Evolutionary conservation across 2,888 invertebrate species (phyloP), one percentile per base, ranked within the genome.

Genomic region (Drosophila rellima): DNA sequence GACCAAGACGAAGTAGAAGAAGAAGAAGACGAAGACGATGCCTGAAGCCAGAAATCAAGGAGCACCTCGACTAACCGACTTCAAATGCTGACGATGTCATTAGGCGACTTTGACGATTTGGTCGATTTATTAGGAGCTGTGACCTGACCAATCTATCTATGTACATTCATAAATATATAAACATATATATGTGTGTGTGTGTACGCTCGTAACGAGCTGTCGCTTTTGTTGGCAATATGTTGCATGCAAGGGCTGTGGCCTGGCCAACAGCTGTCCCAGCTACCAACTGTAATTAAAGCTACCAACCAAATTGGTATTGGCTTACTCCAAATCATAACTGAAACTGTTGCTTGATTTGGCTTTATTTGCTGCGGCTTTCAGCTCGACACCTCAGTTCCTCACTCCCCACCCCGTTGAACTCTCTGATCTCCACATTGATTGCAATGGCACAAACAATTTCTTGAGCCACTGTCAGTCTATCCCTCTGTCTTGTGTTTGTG

Each of bases 221-320:
- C 42, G 57, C 51, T 52, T 67, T 67, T 67, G 68, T 56, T 69
- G 65, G 66, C 66, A 56, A 73, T 72, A 72, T 76, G 78, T 76
- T 69, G 78, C 71, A 77, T 78, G 78, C 75, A 74, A 74, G 54
- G 57, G 4, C 42, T 39, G 61, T 52, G 55, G 50, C 52, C 29
- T 56, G 59, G 37, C 66, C 45, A 39, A 11, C 23, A 55, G 61
- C 47, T 61, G 54, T 33, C 55, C 8, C 18, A 62, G 64, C 37
- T 26, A 26, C 7, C 7, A 26, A 7, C 50, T 40, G 55, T 70
- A 89, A 89, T 89, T 89, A 89, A 70, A 64, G 72, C 56, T 37
- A 51, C 44, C 64, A 44, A 55, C 35, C 70, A 47, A 61, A 61
- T 63, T 35, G 57, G 60, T 23, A 64, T 67, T 66, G 66, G 59